Percentiles rank a stretch among this genome's conserved stretches.
Evolutionary conservation across 2,797 vertebrate genomes (phyloP).

Genomic region (Enteromius viviparus): DNA sequence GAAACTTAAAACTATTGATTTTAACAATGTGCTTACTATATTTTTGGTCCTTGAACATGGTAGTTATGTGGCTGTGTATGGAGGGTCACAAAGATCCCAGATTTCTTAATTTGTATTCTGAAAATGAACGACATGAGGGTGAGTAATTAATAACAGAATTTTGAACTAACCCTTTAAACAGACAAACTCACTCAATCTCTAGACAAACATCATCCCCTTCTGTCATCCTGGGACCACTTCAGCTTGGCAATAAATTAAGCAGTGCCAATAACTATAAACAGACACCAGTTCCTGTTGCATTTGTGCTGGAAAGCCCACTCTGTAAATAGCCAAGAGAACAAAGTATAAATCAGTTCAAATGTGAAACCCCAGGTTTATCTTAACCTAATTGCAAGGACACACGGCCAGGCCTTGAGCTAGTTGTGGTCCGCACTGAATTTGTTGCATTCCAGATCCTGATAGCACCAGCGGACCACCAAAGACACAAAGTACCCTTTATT

Average conservation of each 20-base stretch:
- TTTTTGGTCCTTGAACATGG: neutral
- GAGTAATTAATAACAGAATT: neutral
- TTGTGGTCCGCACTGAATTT: constrained; percentile 66
- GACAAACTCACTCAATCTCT: constrained; percentile 26
- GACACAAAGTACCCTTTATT: constrained; percentile 73
- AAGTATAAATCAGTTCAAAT: constrained; percentile 74
- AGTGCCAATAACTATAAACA: constrained; percentile 78
- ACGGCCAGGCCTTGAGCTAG: constrained; percentile 61
- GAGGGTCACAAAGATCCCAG: neutral
- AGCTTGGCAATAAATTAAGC: constrained; percentile 71
- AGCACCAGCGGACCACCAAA: constrained; percentile 78
- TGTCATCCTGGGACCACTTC: constrained; percentile 56
- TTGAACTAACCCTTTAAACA: constrained; percentile 30
- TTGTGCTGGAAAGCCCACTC: constrained; percentile 77
- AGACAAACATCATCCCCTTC: constrained; percentile 30
- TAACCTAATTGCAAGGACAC: constrained; percentile 77
- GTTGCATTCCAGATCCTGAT: constrained; percentile 77
- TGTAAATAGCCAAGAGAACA: constrained; percentile 75
- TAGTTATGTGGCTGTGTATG: neutral
- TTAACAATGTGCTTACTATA: neutral
- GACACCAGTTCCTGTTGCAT: constrained; percentile 69
- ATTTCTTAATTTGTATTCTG: neutral
- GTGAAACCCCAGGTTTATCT: constrained; percentile 77
- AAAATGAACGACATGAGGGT: neutral
- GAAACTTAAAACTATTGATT: constrained; percentile 60